phyloP scores from a whole-genome alignment of 2,888 invertebrate genomes.

The Leptopilina drosophilae region DNA sequence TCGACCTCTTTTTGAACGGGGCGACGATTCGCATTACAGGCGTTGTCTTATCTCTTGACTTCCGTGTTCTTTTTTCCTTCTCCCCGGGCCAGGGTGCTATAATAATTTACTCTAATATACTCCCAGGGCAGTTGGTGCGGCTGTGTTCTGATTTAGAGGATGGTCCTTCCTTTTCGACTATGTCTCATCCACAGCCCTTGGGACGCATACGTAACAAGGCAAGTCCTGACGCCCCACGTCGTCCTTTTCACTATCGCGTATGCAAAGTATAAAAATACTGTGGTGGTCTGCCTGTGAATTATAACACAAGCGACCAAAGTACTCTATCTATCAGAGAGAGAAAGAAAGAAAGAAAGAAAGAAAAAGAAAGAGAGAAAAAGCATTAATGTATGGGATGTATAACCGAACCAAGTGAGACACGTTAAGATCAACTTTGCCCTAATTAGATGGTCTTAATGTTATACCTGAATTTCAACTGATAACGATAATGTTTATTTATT shows the following conservation, averaged over 20 bases:
- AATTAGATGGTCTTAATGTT: slow-evolving; percentile 26
- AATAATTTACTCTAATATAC: slow-evolving; percentile 73
- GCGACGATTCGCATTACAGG: slow-evolving; percentile 52
- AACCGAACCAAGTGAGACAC: background rate
- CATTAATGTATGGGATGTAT: slow-evolving; percentile 24
- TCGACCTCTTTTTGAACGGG: slow-evolving; percentile 49
- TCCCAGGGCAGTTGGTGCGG: slow-evolving; percentile 69
- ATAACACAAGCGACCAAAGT: slow-evolving; percentile 20
- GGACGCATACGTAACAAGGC: slow-evolving; percentile 67
- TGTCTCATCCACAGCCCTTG: slow-evolving; percentile 70
- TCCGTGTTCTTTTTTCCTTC: slow-evolving; percentile 60
- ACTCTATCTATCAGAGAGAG: background rate
- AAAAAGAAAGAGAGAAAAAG: background rate
- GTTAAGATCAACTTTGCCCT: slow-evolving; percentile 30
- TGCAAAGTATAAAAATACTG: slow-evolving; percentile 51
- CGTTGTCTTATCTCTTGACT: slow-evolving; percentile 52
- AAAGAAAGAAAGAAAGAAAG: too few species aligned
- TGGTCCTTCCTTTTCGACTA: slow-evolving; percentile 68
- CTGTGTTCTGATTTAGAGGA: slow-evolving; percentile 73
- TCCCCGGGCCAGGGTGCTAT: slow-evolving; percentile 60
- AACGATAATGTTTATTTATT: slow-evolving; percentile 20
- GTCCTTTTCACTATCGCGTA: slow-evolving; percentile 61
- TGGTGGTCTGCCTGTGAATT: slow-evolving; percentile 23
- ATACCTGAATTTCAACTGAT: background rate
- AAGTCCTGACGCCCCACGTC: slow-evolving; percentile 65